A percentile compares a stretch with the other conserved stretches of the same genome.
Evolutionary conservation across 2,888 invertebrate species (phyloP).

Genomic region (Drosophila diplacantha): DNA sequence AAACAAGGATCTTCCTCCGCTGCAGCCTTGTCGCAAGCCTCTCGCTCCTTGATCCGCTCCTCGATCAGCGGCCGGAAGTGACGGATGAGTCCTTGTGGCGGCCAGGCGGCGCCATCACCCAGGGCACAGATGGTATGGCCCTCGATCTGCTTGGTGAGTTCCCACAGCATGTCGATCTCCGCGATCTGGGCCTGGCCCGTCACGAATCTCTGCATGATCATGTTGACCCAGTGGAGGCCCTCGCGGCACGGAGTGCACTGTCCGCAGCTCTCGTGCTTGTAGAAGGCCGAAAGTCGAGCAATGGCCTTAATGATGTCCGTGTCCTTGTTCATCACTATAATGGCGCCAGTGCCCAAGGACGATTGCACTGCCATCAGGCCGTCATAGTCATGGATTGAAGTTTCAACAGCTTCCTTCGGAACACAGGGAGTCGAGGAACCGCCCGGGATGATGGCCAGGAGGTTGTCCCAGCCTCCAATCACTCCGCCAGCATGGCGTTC

Average conservation of each 20-base stretch:
- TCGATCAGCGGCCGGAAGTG: constrained; percentile 97
- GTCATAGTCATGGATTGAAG: constrained; percentile 97
- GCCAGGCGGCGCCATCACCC: constrained; percentile 99
- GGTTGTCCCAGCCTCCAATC: constrained; percentile 97
- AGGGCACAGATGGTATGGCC: constrained; percentile 99
- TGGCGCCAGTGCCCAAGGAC: constrained; percentile 96
- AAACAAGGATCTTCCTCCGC: constrained; percentile 7
- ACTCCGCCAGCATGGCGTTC: constrained; percentile 98
- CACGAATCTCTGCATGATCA: constrained; percentile 86
- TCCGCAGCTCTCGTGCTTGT: constrained; percentile 99
- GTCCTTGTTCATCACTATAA: constrained; percentile 98
- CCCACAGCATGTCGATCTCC: constrained; percentile 99
- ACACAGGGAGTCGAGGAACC: constrained; percentile 98
- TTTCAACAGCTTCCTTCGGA: constrained; percentile 92
- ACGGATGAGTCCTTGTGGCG: constrained; percentile 95
- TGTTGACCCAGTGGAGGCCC: constrained; percentile 95
- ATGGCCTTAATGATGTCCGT: constrained; percentile 98
- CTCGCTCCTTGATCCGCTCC: constrained; percentile 84
- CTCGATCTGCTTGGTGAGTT: constrained; percentile 98
- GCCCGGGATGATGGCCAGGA: constrained; percentile 96
- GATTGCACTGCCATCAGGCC: constrained; percentile 93
- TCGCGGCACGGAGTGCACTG: constrained; percentile 99
- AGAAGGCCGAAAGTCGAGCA: constrained; percentile 95
- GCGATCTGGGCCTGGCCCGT: constrained; percentile 92
- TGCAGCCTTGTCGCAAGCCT: constrained; percentile 24